Percentiles rank a stretch among this genome's conserved stretches.
Evolutionary conservation across 1,140 invertebrate genomes (phyloP).

Genomic region (Drosophila varians): DNA sequence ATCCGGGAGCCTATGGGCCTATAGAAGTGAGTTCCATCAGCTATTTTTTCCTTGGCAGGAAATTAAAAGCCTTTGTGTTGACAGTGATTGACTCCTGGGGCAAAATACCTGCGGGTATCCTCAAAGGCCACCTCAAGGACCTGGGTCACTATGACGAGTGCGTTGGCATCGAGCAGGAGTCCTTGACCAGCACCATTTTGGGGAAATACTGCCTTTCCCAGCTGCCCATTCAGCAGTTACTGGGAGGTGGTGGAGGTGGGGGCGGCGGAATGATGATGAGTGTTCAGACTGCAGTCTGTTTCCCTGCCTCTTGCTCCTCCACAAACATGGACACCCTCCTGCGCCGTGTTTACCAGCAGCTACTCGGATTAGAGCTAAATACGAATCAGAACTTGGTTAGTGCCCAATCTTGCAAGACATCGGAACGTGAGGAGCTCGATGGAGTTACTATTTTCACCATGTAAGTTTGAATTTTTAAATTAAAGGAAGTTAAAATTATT

Average conservation of each 20-base stretch:
- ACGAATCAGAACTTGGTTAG: slow-evolving; percentile 11
- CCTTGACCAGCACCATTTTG: not conserved
- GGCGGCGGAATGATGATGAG: slow-evolving; percentile 4
- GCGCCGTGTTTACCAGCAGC: slow-evolving; percentile 9
- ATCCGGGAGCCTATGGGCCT: slow-evolving; percentile 37
- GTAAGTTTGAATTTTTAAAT: slow-evolving; percentile 22
- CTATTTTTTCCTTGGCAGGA: not conserved
- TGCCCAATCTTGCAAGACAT: slow-evolving; percentile 24
- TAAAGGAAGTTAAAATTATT: not conserved
- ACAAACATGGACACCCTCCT: slow-evolving; percentile 41
- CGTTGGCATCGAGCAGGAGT: slow-evolving; percentile 39
- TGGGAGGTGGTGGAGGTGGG: slow-evolving; percentile 19
- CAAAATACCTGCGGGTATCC: slow-evolving; percentile 58
- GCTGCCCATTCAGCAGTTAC: slow-evolving; percentile 28
- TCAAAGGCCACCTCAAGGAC: slow-evolving; percentile 44
- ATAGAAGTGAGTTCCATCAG: slow-evolving; percentile 38
- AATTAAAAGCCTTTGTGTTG: not conserved
- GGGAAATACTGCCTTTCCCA: slow-evolving; percentile 58
- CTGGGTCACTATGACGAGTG: slow-evolving; percentile 68
- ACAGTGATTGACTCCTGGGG: slow-evolving; percentile 74
- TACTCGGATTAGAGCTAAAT: slow-evolving; percentile 30
- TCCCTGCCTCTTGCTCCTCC: slow-evolving; percentile 46
- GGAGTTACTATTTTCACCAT: slow-evolving; percentile 55
- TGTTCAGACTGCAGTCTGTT: slow-evolving; percentile 40
- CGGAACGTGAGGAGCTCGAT: slow-evolving; percentile 25